Evolutionary conservation across 2,113 vertebrate genomes (phyloP).

Genomic region (Chloroceryle aenea): DNA sequence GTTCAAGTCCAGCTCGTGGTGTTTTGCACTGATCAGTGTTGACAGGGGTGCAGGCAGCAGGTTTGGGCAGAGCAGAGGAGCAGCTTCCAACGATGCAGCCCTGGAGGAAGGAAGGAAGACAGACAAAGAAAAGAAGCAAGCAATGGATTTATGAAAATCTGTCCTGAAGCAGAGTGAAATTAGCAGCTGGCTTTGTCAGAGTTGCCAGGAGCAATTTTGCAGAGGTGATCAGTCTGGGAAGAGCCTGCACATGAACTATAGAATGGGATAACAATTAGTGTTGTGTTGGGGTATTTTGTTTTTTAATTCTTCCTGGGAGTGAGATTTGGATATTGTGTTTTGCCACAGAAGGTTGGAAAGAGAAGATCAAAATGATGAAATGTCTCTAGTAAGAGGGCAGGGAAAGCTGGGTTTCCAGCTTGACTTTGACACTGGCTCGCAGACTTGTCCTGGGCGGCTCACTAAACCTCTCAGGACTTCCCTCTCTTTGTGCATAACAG

Average conservation of each 20-base stretch:
- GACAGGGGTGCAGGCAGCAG: slow-evolving; percentile 17
- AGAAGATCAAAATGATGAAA: neutral
- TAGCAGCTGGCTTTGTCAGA: neutral
- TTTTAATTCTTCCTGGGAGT: neutral
- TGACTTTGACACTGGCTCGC: neutral
- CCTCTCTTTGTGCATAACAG: accelerated
- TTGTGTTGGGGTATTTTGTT: neutral
- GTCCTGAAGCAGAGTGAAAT: neutral
- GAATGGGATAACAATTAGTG: neutral
- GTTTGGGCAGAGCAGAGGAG: slow-evolving; percentile 17
- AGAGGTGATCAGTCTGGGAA: neutral
- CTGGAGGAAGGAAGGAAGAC: neutral
- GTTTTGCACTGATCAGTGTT: neutral
- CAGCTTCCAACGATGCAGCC: neutral
- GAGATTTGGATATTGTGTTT: neutral
- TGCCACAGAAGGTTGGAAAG: neutral
- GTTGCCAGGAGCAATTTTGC: neutral
- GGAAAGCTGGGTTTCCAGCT: neutral
- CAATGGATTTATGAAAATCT: neutral
- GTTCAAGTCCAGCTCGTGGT: neutral
- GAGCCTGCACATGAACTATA: neutral
- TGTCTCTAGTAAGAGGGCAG: neutral
- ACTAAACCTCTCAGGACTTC: neutral
- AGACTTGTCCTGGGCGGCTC: neutral
- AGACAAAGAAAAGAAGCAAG: neutral